Evolutionary conservation across 2,113 vertebrate species (phyloP).

Genomic region (Thomomys bottae): DNA sequence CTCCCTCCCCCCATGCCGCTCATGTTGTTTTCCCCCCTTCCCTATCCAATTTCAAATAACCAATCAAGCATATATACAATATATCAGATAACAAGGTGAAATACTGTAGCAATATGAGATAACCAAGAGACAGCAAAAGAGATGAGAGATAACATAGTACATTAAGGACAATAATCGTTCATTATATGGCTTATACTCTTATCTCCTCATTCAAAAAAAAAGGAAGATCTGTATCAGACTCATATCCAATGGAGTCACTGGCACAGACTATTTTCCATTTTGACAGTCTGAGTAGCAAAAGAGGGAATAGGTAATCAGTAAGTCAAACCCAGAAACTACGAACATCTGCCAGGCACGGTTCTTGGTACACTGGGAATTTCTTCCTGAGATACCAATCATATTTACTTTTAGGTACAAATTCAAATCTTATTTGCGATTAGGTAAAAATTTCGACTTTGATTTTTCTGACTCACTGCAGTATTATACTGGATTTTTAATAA

Average conservation of each 20-base stretch:
- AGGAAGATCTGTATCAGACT: not conserved
- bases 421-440: constrained; percentile 27
- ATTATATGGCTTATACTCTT: too few species aligned
- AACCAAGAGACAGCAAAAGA: too few species aligned
- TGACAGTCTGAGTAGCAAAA: not conserved
- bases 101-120: too few species aligned
- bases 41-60: too few species aligned
- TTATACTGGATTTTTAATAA: not conserved
- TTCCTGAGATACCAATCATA: not conserved
- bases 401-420: constrained; percentile 44
- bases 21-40: too few species aligned
- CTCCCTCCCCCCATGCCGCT: too few species aligned
- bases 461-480: not conserved
- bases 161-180: too few species aligned
- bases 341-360: not conserved
- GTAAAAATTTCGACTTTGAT: not conserved
- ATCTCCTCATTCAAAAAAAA: not conserved
- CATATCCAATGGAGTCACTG: not conserved
- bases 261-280: not conserved
- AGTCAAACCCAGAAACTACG: not conserved
- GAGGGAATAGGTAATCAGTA: not conserved
- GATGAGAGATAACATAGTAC: too few species aligned
- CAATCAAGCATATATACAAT: too few species aligned
- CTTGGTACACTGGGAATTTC: not conserved
- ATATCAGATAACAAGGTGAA: too few species aligned